A percentile compares a stretch with the other conserved stretches of the same genome.
phyloP scores from a whole-genome alignment of 2,797 vertebrate species.

The Pipistrellus pygmaeus region DNA sequence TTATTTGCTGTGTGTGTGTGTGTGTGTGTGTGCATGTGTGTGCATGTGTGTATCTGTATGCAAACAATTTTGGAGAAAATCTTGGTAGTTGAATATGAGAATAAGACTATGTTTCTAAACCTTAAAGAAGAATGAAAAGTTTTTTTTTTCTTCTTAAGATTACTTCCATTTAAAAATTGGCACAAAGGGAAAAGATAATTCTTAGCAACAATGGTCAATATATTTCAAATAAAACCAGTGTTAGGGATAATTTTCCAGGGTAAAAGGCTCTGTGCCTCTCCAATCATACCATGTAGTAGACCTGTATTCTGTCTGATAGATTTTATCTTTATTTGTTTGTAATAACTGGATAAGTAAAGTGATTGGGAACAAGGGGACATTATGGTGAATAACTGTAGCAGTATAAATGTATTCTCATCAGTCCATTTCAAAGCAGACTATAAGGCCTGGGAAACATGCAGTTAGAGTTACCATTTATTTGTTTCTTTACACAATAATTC shows the following conservation, averaged over 20 bases:
- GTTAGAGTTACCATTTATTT: background rate
- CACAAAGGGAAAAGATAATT: background rate
- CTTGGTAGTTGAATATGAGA: background rate
- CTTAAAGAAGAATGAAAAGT: background rate
- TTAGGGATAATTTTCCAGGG: background rate
- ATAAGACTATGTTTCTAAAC: background rate
- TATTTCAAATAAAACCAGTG: background rate
- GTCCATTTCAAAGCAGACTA: background rate
- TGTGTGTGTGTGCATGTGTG: no score
- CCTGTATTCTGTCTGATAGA: background rate
- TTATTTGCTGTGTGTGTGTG: background rate
- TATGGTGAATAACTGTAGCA: background rate
- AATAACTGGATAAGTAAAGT: background rate
- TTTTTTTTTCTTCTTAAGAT: background rate
- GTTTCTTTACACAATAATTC: background rate
- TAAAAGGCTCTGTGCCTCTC: background rate
- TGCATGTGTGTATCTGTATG: background rate
- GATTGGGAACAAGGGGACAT: background rate
- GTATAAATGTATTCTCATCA: background rate
- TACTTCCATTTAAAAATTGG: background rate
- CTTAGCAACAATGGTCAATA: background rate
- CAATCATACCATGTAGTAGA: background rate
- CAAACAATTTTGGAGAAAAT: background rate
- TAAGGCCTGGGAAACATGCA: background rate
- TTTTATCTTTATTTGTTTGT: background rate